Evolutionary conservation across 23 tunicate species (phyloP).

Genomic region (Clavelina lepadiformis): DNA sequence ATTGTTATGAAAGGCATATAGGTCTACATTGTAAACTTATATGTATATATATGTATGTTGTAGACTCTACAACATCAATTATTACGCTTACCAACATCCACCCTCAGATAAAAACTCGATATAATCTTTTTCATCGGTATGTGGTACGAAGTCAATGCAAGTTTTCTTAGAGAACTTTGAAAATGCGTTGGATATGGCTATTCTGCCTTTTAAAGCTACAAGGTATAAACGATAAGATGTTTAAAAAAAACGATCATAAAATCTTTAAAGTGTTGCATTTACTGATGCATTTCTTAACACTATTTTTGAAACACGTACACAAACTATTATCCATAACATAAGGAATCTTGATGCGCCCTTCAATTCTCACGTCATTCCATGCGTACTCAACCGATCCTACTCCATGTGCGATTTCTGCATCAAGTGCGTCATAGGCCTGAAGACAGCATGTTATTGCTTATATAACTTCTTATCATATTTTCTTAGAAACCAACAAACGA

Average conservation of each 20-base stretch:
- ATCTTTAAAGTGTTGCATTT: too few relatives aligned
- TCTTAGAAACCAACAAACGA: too few relatives aligned
- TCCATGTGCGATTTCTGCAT: slow-evolving; percentile 3
- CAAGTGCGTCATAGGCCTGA: slow-evolving; percentile 22
- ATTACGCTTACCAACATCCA: slow-evolving; percentile 36
- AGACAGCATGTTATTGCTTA: slow-evolving; percentile 2
- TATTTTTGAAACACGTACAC: slow-evolving; percentile 8
- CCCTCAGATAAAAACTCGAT: slow-evolving; percentile 18
- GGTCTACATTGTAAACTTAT: background rate
- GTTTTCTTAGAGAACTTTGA: slow-evolving; percentile 9
- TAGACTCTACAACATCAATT: background rate
- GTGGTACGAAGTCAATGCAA: slow-evolving; percentile 41
- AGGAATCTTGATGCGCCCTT: slow-evolving; percentile 35
- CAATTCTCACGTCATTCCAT: slow-evolving; percentile 23
- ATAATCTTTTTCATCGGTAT: slow-evolving; percentile 22
- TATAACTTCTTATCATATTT: too few relatives aligned
- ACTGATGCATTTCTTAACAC: too few relatives aligned
- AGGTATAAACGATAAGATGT: too few relatives aligned
- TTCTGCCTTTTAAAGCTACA: slow-evolving; percentile 20
- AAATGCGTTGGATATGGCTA: slow-evolving; percentile 14
- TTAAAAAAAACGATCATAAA: too few relatives aligned
- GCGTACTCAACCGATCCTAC: slow-evolving; percentile 12
- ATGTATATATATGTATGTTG: background rate
- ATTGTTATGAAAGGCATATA: background rate
- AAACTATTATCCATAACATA: slow-evolving; percentile 16